phyloP scores from a whole-genome alignment of 2,113 vertebrate genomes.

The Apaloderma vittatum region DNA sequence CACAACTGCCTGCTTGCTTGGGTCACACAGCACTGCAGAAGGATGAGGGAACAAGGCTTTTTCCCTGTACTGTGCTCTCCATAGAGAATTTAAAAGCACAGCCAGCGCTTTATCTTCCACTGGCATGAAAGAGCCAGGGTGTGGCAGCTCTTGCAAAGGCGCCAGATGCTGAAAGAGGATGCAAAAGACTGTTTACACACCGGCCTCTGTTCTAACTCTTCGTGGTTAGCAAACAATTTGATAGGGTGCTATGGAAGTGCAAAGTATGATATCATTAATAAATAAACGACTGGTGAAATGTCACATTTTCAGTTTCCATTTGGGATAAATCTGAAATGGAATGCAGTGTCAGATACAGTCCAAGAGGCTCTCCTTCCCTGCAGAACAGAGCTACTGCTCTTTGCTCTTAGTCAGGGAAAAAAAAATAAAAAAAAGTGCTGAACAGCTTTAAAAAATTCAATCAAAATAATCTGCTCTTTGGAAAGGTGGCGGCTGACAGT shows the following conservation, averaged over 20 bases:
- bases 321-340: constrained; percentile 55
- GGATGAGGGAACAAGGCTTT: neutral
- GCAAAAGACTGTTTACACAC: constrained; percentile 8
- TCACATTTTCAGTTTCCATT: constrained; percentile 56
- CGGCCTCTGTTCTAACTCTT: neutral
- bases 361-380: constrained; percentile 11
- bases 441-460: constrained; percentile 79
- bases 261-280: constrained; percentile 55
- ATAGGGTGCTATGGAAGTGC: constrained; percentile 36
- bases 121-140: neutral
- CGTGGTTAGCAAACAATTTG: constrained; percentile 16
- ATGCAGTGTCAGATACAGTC: constrained; percentile 29
- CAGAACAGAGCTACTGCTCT: constrained; percentile 50
- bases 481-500: constrained; percentile 83
- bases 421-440: constrained; percentile 62
- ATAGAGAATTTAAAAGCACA: neutral
- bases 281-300: constrained; percentile 41
- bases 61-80: neutral
- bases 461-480: constrained; percentile 79
- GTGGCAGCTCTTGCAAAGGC: constrained; percentile 10
- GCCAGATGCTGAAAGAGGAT: neutral
- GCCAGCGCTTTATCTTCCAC: neutral
- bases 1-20: neutral
- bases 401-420: neutral
- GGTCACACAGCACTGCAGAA: neutral